phyloP scores from a whole-genome alignment of 2,797 vertebrate species.

The Artibeus lituratus region DNA sequence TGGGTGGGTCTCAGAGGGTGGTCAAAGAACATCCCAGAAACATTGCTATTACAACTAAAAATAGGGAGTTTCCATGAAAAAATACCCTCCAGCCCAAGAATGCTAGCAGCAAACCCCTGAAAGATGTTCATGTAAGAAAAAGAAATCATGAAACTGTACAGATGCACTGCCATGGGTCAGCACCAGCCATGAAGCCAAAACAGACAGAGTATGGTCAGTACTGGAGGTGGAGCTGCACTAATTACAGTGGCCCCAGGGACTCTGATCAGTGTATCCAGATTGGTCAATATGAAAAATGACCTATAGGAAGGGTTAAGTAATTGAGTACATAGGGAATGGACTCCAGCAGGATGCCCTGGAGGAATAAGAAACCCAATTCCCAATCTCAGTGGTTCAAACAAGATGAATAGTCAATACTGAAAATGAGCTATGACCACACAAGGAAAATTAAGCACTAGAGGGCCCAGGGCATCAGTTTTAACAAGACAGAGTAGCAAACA shows the following conservation, averaged over 20 bases:
- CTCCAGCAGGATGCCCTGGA: background rate
- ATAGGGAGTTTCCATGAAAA: background rate
- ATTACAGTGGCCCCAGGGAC: background rate
- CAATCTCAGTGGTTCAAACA: background rate
- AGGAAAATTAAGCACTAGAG: background rate
- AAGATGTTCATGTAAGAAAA: background rate
- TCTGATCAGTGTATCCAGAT: background rate
- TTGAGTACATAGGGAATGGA: background rate
- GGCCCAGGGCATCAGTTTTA: background rate
- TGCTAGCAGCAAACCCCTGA: background rate
- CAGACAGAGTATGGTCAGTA: background rate
- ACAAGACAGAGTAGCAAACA: background rate
- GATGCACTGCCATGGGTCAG: background rate
- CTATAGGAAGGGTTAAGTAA: background rate
- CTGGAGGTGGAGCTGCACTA: background rate
- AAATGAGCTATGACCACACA: background rate
- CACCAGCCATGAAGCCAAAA: background rate
- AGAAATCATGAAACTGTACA: background rate
- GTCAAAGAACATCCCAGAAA: background rate
- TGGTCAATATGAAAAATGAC: background rate
- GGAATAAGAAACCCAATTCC: background rate
- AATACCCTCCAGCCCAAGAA: background rate
- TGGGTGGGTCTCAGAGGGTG: background rate
- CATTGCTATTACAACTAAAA: background rate
- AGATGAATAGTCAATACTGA: background rate